Percentiles rank a stretch among this genome's conserved stretches.
phyloP scores from a whole-genome alignment of 1,140 invertebrate species.

The Cryptotermes secundus region DNA sequence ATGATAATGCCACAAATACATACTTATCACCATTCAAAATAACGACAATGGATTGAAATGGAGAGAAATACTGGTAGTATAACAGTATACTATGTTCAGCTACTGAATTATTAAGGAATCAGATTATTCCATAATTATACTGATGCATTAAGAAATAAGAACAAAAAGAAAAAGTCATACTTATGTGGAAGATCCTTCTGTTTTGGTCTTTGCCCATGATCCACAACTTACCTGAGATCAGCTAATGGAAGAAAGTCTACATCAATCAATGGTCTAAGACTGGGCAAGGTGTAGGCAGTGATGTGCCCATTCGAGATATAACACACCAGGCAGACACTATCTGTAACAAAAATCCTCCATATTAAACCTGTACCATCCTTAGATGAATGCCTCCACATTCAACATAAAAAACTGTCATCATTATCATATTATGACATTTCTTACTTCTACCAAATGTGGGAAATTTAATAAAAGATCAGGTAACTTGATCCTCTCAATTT shows the following conservation, averaged over 20 bases:
- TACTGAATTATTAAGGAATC: not conserved
- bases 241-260: slow-evolving; percentile 90
- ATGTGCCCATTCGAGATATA: slow-evolving; percentile 93
- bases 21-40: not conserved
- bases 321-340: slow-evolving; percentile 90
- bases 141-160: not conserved
- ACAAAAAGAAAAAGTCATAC: not conserved
- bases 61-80: not conserved
- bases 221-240: slow-evolving; percentile 79
- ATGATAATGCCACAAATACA: not conserved
- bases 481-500: no score
- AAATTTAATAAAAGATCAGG: no score
- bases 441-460: no score
- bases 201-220: not conserved
- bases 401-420: no score
- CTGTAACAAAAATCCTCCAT: slow-evolving; percentile 55
- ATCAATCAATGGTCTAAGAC: slow-evolving; percentile 85
- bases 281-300: slow-evolving; percentile 89
- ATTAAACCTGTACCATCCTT: not conserved
- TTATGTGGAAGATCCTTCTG: not conserved
- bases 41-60: not conserved
- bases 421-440: no score
- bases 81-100: not conserved
- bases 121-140: not conserved
- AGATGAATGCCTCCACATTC: not conserved